Evolutionary conservation across 2,888 invertebrate species (phyloP), one percentile per base, ranked within the genome.

Genomic region (Drosophila infuscata): DNA sequence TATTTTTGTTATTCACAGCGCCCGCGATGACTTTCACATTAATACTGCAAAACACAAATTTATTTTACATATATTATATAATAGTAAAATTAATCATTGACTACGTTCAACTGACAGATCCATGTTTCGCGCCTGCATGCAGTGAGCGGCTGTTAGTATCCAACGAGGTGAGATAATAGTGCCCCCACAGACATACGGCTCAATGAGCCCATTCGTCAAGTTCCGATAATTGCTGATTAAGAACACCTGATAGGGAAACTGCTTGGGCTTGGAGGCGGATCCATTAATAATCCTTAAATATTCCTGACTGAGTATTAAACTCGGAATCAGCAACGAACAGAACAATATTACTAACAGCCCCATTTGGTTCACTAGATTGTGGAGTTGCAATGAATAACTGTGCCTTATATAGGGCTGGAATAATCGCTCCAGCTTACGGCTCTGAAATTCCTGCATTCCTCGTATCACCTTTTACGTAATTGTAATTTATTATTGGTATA

Each of bases 81-180:
- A 33, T 3, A 3, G 20, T 35, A 4, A 2, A 11, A 5, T 52
- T 0, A 30, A 25, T 41, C 0, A 4, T 29, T n/a, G 0, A 11
- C 1, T 36, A 2, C 25, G 25, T 30, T 11, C 15, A 32, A 48
- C 68, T 57, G 36, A 78, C 84, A 78, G 61, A 17, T 43, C 25
- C 0, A 20, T 1, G 8, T 17, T 11, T 0, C 52, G 35, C 1
- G 70, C 54, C 36, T 76, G 51, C 15, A 84, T 38, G 11, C 84
- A 84, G 52, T 84, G 84, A 0, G 89, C 88, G 3, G 84, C 89
- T 9, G 84, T 89, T 1, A 84, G 58, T 38, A 84, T 73, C 79
- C 88, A 87, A 1, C 63, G 68, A 1, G 11, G 35, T 4, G 70
- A 63, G 11, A 84, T 76, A 15, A 84, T 81, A 5, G 76, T 74